Conservation (phyloP, 2,797 vertebrate genomes). For the Acanthis flammea region DNA sequence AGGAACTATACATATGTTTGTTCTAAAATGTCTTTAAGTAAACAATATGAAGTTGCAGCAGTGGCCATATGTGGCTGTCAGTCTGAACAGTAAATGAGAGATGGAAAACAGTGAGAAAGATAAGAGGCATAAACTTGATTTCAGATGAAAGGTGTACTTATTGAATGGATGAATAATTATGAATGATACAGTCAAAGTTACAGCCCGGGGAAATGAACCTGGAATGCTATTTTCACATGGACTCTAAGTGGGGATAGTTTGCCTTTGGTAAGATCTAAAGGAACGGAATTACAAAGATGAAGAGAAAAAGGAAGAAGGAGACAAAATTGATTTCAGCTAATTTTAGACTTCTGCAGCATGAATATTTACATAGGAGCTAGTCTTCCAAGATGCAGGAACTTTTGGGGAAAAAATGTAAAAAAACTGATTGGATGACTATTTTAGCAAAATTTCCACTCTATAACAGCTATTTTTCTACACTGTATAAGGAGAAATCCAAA, state of each 20-base stretch:
- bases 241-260: neutral
- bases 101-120: neutral
- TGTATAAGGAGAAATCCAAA: neutral
- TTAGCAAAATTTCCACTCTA: neutral
- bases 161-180: neutral
- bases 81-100: neutral
- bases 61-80: neutral
- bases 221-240: neutral
- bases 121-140: neutral
- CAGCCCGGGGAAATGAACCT: neutral
- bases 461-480: neutral
- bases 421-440: neutral
- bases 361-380: constrained; percentile 9
- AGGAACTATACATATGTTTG: neutral
- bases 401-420: neutral
- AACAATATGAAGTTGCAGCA: neutral
- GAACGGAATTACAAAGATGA: neutral
- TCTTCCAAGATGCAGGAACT: neutral
- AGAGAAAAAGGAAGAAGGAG: neutral
- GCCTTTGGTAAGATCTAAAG: neutral
- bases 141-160: neutral
- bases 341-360: constrained; percentile 7
- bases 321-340: neutral
- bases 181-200: neutral
- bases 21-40: neutral